A percentile compares a stretch with the other conserved stretches of the same genome.
phyloP scores from a whole-genome alignment of 2,888 invertebrate species.

The Tyria jacobaeae region DNA sequence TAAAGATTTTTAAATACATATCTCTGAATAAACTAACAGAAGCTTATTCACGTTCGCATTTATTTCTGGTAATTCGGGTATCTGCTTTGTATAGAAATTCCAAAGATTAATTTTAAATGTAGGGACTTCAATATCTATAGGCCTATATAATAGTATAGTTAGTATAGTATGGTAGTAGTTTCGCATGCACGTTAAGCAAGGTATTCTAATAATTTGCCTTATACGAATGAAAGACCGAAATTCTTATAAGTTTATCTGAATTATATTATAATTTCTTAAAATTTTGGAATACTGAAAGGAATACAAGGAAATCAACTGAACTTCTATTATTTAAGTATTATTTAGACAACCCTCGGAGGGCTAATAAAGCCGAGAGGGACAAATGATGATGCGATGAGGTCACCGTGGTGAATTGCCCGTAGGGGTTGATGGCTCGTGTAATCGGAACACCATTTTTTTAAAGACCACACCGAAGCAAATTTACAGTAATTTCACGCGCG shows the following conservation, averaged over 20 bases:
- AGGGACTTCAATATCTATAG: slow-evolving; percentile 67
- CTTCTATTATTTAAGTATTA: background rate
- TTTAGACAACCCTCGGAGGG: slow-evolving; percentile 55
- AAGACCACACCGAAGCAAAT: slow-evolving; percentile 84
- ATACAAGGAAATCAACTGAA: background rate
- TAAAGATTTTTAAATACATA: too few relatives aligned
- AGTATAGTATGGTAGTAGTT: too few relatives aligned
- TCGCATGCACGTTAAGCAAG: slow-evolving; percentile 57
- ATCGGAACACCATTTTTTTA: slow-evolving; percentile 75
- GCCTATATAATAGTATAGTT: too few relatives aligned
- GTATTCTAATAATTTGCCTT: slow-evolving; percentile 57
- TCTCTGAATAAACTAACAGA: too few relatives aligned
- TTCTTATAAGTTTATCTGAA: background rate
- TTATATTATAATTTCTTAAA: too few relatives aligned
- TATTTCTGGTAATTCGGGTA: too few relatives aligned
- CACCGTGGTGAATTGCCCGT: slow-evolving; percentile 76
- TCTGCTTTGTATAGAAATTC: slow-evolving; percentile 45
- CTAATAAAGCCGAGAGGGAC: slow-evolving; percentile 60
- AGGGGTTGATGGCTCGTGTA: slow-evolving; percentile 82
- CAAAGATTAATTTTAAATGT: slow-evolving; percentile 58
- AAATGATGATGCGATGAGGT: slow-evolving; percentile 75
- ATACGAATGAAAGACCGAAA: too few relatives aligned
- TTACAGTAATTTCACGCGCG: slow-evolving; percentile 83
- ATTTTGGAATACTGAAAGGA: background rate
- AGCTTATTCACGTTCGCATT: too few relatives aligned